Percentiles rank a stretch among this genome's conserved stretches.
Evolutionary conservation across 2,113 vertebrate species (phyloP).

Genomic region (Pseudopipra pipra): DNA sequence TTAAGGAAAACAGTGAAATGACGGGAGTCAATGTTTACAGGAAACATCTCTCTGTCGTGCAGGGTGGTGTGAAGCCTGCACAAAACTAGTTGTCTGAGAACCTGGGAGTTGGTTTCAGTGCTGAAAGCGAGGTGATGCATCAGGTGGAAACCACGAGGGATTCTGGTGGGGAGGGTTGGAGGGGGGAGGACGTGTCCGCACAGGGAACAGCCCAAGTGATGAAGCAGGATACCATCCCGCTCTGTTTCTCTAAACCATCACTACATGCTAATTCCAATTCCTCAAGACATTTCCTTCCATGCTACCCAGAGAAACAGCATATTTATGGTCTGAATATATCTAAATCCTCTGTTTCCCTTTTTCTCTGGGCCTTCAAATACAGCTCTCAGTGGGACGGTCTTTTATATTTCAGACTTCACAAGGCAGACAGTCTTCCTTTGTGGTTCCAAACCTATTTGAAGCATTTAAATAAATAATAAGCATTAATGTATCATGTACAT

Average conservation of each 20-base stretch:
- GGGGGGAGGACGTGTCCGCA: fast-evolving
- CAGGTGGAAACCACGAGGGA: not conserved
- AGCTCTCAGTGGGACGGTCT: not conserved
- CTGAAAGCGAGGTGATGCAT: not conserved
- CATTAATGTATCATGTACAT: constrained; percentile 28
- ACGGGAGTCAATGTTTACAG: fast-evolving
- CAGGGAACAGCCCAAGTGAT: not conserved
- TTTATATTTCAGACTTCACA: constrained; percentile 44
- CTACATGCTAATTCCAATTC: not conserved
- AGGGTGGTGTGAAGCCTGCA: not conserved
- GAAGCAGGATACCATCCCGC: not conserved
- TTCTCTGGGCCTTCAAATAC: constrained; percentile 6
- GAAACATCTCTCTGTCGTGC: fast-evolving
- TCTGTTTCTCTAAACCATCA: not conserved
- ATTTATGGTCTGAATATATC: constrained; percentile 5
- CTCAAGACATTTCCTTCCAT: not conserved
- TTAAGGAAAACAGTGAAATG: not conserved
- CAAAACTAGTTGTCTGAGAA: not conserved
- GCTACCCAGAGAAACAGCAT: not conserved
- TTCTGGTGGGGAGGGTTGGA: not conserved
- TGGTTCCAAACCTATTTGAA: constrained; percentile 38
- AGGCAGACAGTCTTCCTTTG: constrained; percentile 28
- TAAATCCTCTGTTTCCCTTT: not conserved
- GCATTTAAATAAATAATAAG: constrained; percentile 55
- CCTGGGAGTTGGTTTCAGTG: not conserved